A percentile compares a stretch with the other conserved stretches of the same genome.
Evolutionary conservation across 2,113 vertebrate species (phyloP).

Genomic region (Mellivora capensis): DNA sequence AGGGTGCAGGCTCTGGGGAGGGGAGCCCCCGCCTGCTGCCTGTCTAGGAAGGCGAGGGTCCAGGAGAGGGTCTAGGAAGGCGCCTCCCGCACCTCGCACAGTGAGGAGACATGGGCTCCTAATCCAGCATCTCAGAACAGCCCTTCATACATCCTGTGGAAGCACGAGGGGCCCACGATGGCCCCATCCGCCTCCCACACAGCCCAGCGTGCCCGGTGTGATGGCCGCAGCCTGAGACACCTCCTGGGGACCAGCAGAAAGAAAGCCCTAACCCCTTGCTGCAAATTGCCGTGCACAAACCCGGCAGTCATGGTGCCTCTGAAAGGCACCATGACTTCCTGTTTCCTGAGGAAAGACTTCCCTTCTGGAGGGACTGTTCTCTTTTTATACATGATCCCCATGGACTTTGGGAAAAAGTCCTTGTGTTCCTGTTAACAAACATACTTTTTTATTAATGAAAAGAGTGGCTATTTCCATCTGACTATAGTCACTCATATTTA

Average conservation of each 20-base stretch:
- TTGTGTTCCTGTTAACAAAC: background rate
- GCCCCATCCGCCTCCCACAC: rapidly evolving
- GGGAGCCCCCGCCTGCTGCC: background rate
- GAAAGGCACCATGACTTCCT: no score
- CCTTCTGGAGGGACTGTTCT: background rate
- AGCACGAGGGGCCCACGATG: rapidly evolving
- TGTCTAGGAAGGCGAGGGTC: background rate
- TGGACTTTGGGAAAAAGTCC: background rate
- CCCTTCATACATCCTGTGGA: rapidly evolving
- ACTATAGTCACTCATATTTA: background rate
- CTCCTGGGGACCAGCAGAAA: background rate
- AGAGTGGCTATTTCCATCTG: background rate
- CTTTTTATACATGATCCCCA: rapidly evolving
- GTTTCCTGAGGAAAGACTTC: background rate
- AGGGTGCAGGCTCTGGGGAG: background rate
- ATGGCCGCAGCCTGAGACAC: rapidly evolving
- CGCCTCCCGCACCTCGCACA: rapidly evolving
- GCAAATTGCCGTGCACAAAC: background rate
- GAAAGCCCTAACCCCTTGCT: background rate
- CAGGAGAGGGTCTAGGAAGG: background rate
- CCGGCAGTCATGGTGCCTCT: rapidly evolving
- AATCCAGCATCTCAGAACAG: background rate
- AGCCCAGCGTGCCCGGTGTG: rapidly evolving
- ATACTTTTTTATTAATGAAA: background rate
- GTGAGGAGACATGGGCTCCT: rapidly evolving